phyloP scores from a whole-genome alignment of 1,140 invertebrate species.

The Aphelenchoides fujianensis region DNA sequence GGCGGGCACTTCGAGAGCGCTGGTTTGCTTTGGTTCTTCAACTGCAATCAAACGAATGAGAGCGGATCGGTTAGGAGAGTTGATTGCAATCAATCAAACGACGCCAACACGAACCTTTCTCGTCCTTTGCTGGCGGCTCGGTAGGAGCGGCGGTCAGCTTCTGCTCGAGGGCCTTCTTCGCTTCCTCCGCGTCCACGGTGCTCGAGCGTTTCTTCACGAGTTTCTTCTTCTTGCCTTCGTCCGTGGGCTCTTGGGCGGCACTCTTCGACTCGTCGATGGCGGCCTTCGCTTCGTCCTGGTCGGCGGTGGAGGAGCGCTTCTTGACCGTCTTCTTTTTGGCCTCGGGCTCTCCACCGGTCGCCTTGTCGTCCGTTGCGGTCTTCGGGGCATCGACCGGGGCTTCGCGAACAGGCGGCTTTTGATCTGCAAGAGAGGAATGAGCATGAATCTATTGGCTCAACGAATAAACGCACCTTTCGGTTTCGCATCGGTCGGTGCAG shows the following conservation, averaged over 20 bases:
- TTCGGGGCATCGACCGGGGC: neutral
- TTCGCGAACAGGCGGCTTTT: neutral
- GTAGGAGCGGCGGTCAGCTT: neutral
- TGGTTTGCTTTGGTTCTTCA: neutral
- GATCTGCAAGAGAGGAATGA: too few relatives aligned
- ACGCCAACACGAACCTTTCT: too few relatives aligned
- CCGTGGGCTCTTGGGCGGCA: neutral
- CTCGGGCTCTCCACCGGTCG: neutral
- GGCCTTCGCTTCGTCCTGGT: neutral
- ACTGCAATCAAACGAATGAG: too few relatives aligned
- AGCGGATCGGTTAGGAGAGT: too few relatives aligned
- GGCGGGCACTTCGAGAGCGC: neutral
- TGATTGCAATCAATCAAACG: too few relatives aligned
- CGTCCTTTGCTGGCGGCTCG: too few relatives aligned
- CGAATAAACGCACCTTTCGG: too few relatives aligned
- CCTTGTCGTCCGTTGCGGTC: neutral
- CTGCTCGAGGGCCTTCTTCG: neutral
- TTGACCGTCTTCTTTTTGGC: neutral
- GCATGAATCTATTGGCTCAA: too few relatives aligned
- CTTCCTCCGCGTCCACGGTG: neutral
- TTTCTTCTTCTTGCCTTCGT: neutral
- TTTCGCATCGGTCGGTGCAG: too few relatives aligned
- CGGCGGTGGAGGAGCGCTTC: neutral
- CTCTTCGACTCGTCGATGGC: neutral
- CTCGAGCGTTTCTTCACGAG: neutral